Evolutionary conservation across 2,113 vertebrate species (phyloP), one percentile per base, ranked within the genome.

Genomic region (Pteropus alecto): DNA sequence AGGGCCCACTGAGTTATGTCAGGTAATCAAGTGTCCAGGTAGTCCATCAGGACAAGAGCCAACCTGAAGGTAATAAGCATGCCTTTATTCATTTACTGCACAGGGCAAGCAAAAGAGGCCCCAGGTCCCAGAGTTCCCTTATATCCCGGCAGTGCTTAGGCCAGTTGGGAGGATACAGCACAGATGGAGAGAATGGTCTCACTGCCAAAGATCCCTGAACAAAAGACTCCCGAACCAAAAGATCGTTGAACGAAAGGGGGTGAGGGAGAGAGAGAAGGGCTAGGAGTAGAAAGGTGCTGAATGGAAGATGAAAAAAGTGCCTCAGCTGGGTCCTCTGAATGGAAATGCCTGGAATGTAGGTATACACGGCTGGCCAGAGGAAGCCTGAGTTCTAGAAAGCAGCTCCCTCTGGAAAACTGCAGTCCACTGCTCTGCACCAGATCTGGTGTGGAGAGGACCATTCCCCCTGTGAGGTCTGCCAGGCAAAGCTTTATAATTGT

Each of bases 71-170:
- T 8, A 38, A 33, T 26, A 41, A 11, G 16, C 13, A 6, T 56
- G 24, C 10, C 51, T 93, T 56, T 7, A 2, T 33, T 51, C 19
- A 6, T 19, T 21, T n/a, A 86, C 35, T 48, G 30, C 58, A 19
- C 14, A 15, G 8, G 38, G 8, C 35, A 30, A 56, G 22, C 41
- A 58, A 19, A 16, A 48, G 85, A 77, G 60, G 35, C 4, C 2
- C 5, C 0, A 0, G 7, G 7, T 79, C 28, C 33, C 21, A 7
- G 15, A 6, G 16, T 3, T 28, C 35, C 70, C 26, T n/a, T 30
- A 33, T n/a, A 15, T 54, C n/a, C 51, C 2, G 10, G 41, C 76
- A 58, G 9, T 33, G 51, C 60, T 67, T n/a, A 35, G 38, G 68
- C 68, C 19, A 48, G 16, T 26, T 5, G 4, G 6, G 16, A n/a